Base-by-base conservation (phyloP, 2,113 vertebrate genomes). In the Anhinga rufa region DNA sequence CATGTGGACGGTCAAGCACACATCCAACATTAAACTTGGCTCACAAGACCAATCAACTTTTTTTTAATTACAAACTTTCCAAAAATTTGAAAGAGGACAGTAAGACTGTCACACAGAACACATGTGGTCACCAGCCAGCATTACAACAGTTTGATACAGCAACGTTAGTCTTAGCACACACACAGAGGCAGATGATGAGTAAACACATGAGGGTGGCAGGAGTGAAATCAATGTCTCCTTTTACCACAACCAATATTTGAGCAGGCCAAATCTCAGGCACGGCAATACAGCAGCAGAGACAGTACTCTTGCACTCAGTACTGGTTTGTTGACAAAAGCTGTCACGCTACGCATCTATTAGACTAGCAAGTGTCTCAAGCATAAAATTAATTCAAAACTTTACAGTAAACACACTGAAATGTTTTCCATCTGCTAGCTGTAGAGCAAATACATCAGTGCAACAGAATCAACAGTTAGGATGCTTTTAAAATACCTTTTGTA, bases 401-500 rank as follows among this genome's bases (percentile, higher is more conserved):
- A 66, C n/a, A 83, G 57, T 29, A 77, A 94, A 86, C 34, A 91
- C 44, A 84, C 6, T 21, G 31, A 75, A 72, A 76, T 24, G 9
- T 64, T 91, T 80, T 83, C 69, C 44, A 68, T 13, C 42, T 81
- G 34, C 44, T 84, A 80, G 18, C 84, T 12, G 10, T 5, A 85
- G 44, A 94, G 18, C 48, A 79, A 82, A 65, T 8, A 69, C 17
- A 58, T 49, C 24, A 66, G 22, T 49, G 29, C 54, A 91, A 90
- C 10, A 90, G 58, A 90, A 88, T 0, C 3, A 1, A 49, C 5
- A 80, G 29, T 10, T 82, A 46, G 14, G 40, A 77, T 36, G 17
- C 31, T 91, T 92, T 92, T 26, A 72, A 82, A 52, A 46, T 98
- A 99, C 99, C 99, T 99, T 98, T 99, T 99, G 97, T 99, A 99